Percentiles rank a stretch among this genome's conserved stretches.
Evolutionary conservation across 2,797 vertebrate genomes (phyloP).

Genomic region (Acanthis flammea): DNA sequence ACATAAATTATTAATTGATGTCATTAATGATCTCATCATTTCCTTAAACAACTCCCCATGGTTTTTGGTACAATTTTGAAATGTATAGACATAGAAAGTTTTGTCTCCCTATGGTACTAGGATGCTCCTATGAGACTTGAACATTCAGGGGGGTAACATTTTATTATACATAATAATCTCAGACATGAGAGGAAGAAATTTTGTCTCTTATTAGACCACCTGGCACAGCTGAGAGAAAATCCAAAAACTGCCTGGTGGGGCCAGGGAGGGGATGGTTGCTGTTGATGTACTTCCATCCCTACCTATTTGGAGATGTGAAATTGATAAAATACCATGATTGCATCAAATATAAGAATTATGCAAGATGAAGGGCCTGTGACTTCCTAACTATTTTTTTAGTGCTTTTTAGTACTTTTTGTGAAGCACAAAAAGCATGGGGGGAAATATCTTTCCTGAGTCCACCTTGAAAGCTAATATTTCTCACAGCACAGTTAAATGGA

Average conservation of each 20-base stretch:
- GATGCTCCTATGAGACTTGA: background rate
- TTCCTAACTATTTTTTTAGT: background rate
- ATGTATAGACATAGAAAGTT: background rate
- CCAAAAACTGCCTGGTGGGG: background rate
- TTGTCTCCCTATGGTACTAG: background rate
- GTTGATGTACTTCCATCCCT: background rate
- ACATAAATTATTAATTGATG: background rate
- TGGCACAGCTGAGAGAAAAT: background rate
- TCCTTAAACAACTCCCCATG: background rate
- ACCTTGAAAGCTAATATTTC: conserved; percentile 56
- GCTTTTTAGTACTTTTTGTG: too few relatives aligned
- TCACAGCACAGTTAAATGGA: conserved; percentile 6
- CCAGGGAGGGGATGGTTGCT: background rate
- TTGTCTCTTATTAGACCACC: background rate
- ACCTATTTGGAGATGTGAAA: background rate
- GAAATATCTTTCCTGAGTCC: background rate
- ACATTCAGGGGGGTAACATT: background rate
- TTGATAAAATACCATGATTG: background rate
- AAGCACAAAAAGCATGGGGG: background rate
- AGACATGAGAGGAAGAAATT: background rate
- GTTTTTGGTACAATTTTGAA: background rate
- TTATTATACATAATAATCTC: background rate
- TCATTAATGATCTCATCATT: background rate
- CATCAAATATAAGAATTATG: background rate
- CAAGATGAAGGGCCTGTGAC: background rate